These are phyloP conservation scores for Hyalella azteca DNA, from an alignment of 2,888 invertebrate genomes.

Conservation along the genomic window DNA sequence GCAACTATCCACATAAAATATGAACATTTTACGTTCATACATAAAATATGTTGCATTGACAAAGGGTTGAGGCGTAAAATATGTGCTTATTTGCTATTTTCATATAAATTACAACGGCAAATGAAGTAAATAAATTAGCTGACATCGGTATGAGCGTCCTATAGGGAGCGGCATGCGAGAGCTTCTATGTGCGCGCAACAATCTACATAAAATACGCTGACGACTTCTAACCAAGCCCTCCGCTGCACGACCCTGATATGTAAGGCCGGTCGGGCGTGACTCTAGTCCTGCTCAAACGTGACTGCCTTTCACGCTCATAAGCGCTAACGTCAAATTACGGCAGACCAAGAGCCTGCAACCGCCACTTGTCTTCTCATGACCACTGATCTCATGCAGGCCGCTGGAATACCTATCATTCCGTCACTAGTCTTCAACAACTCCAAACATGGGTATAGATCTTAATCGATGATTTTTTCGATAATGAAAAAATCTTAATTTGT, in stretches of 20 bases:
- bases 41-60: too few species aligned
- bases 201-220: slow-evolving; percentile 12
- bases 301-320: slow-evolving; percentile 19
- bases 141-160: not conserved
- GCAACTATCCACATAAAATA: slow-evolving; percentile 21
- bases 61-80: too few species aligned
- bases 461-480: too few species aligned
- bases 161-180: not conserved
- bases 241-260: slow-evolving; percentile 3
- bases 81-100: too few species aligned
- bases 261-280: slow-evolving; percentile 17
- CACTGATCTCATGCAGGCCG: not conserved
- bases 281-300: slow-evolving; percentile 23
- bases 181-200: not conserved
- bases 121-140: too few species aligned
- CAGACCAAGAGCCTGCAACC: slow-evolving; percentile 7
- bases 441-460: too few species aligned
- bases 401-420: not conserved
- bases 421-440: too few species aligned
- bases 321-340: slow-evolving; percentile 28
- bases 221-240: not conserved
- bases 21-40: too few species aligned
- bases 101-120: too few species aligned
- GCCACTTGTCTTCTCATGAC: too few species aligned
- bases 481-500: too few species aligned